Percentiles rank a stretch among this genome's conserved stretches.
Conservation (phyloP, 2,797 vertebrate species). For the Sternotherus odoratus region DNA sequence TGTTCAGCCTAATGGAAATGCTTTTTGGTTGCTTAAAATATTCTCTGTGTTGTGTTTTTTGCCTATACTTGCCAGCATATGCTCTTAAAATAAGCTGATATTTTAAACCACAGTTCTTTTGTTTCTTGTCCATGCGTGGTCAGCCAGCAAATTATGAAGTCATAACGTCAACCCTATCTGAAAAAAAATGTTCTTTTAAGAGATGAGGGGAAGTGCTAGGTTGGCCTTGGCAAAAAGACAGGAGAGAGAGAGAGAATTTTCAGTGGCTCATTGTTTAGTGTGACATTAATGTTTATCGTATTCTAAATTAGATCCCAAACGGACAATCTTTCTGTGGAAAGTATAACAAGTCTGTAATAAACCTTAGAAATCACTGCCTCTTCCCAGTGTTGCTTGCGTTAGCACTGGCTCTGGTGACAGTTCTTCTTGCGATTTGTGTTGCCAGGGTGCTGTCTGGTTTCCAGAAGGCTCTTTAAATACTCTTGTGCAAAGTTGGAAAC, state of each 20-base stretch:
- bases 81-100: neutral
- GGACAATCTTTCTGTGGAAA: neutral
- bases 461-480: neutral
- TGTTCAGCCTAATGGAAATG: neutral
- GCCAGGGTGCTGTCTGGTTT: neutral
- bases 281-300: conserved; percentile 16
- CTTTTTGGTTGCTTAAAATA: neutral
- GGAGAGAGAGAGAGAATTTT: neutral
- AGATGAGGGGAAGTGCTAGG: neutral
- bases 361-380: neutral
- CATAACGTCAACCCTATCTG: neutral
- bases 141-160: neutral
- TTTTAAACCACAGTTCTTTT: neutral
- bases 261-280: conserved; percentile 40
- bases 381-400: neutral
- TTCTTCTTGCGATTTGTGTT: neutral
- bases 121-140: neutral
- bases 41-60: neutral
- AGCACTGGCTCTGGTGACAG: neutral
- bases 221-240: conserved; percentile 4
- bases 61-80: neutral
- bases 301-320: conserved; percentile 28
- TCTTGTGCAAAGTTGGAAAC: conserved; percentile 10
- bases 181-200: conserved; percentile 6
- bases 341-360: neutral